A percentile compares a stretch with the other conserved stretches of the same genome.
These are phyloP conservation scores for Punctoribates punctum DNA, from an alignment of 2,888 invertebrate species.

Conservation along the genomic window DNA sequence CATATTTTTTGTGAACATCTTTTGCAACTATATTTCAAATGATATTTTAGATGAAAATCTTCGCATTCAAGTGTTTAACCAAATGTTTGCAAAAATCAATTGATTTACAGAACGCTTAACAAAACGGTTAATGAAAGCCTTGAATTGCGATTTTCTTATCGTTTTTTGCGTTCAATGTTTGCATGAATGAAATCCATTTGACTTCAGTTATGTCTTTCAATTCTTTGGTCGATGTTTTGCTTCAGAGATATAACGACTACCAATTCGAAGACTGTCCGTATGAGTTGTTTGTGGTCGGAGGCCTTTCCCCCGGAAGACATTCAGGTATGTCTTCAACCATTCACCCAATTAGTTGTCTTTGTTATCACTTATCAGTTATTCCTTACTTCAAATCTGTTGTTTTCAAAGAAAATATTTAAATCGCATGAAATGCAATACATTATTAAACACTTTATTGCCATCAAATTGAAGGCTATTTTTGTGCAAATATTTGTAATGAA, in stretches of 20 bases:
- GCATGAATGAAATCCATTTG: neutral
- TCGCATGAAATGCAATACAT: too few species aligned
- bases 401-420: too few species aligned
- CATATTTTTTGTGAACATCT: neutral
- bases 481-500: neutral
- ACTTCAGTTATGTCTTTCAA: conserved; percentile 64
- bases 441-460: too few species aligned
- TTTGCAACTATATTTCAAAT: neutral
- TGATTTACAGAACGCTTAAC: too few species aligned
- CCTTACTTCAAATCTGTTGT: neutral
- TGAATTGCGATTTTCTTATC: neutral
- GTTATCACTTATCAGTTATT: neutral
- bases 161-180: neutral
- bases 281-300: conserved; percentile 73
- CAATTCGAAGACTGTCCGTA: conserved; percentile 64
- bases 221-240: conserved; percentile 77
- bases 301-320: conserved; percentile 68
- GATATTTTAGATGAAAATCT: neutral
- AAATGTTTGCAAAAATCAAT: neutral
- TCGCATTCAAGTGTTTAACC: neutral
- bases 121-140: neutral
- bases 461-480: neutral
- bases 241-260: conserved; percentile 72
- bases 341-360: neutral
- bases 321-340: conserved; percentile 44